Conservation (phyloP, 1,140 invertebrate species). For the Alviniconcha marisindica region DNA sequence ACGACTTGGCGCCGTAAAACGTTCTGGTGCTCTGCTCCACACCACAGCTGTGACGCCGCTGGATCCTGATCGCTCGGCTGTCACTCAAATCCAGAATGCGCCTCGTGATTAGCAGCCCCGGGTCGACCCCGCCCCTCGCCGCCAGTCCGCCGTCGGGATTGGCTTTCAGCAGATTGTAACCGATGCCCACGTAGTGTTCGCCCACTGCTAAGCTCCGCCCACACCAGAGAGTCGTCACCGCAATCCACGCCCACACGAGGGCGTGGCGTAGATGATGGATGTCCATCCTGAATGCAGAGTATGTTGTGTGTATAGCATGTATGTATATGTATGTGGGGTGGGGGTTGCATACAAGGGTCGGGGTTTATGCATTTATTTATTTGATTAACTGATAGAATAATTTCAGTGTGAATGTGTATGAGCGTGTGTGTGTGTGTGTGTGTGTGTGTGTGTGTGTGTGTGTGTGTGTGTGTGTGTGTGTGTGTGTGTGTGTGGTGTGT, state of each 20-base stretch:
- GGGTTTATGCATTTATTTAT: neutral
- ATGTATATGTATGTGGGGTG: neutral
- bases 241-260: slow-evolving; percentile 18
- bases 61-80: slow-evolving; percentile 37
- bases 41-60: slow-evolving; percentile 51
- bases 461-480: neutral
- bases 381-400: neutral
- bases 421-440: too few species aligned
- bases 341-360: neutral
- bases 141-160: slow-evolving; percentile 53
- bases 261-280: neutral
- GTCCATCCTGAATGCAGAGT: neutral
- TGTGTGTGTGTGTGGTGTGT: too few species aligned
- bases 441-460: too few species aligned
- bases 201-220: slow-evolving; percentile 1
- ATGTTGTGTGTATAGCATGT: neutral
- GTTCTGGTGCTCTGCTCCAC: slow-evolving; percentile 26
- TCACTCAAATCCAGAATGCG: slow-evolving; percentile 48
- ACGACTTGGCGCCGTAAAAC: slow-evolving; percentile 53
- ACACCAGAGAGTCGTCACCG: neutral
- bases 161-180: slow-evolving; percentile 55
- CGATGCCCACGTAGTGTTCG: slow-evolving; percentile 50
- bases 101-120: slow-evolving; percentile 46
- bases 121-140: slow-evolving; percentile 52
- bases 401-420: neutral